Evolutionary conservation across 2,113 vertebrate genomes (phyloP), one percentile per base, ranked within the genome.

Genomic region (Oncorhynchus kisutch): DNA sequence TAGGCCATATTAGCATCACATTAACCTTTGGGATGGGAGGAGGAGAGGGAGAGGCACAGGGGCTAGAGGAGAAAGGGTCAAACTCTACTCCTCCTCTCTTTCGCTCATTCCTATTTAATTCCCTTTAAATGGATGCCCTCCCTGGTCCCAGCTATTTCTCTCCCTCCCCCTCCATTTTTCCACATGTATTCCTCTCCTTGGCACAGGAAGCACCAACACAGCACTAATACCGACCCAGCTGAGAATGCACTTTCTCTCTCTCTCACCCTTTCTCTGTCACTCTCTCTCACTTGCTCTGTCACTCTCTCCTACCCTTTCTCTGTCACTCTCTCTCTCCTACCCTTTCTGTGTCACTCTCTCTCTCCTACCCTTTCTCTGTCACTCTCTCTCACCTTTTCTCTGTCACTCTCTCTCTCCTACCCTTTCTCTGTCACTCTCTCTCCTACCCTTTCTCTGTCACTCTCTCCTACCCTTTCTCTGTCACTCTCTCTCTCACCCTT

Each of bases 1-100:
- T 75, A 83, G 76, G 71, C 83, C 80, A 86, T 78, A 88, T 89
- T 86, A 91, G 86, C 84, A 91, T 89, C 73, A 68, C 80, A 91
- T 90, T 85, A 86, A 91, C 90, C 84, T 89, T 91, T 84, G 24
- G n/a, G 57, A 74, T 22, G 69, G 65, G 74, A 57, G 74, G 75
- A 73, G 82, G 8, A 68, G 71, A 78, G 78, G 13, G 34, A 49
- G 25, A 64, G 60, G 68, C 0, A 65, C 25, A 49, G 7, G 67
- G 45, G 57, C 34, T 49, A 62, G 67, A 82, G 76, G 74, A 79
- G 72, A 79, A 82, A 64, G 59, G 69, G 65, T 78, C 78, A 79
- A 77, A 65, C 51, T 81, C 65, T 31, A 12, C 4, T 73, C 71
- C 68, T 80, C 74, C 51, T n/a, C 16, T 3, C 68, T 22, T 70